phyloP scores from a whole-genome alignment of 2,113 vertebrate genomes.

The Macaca nemestrina region DNA sequence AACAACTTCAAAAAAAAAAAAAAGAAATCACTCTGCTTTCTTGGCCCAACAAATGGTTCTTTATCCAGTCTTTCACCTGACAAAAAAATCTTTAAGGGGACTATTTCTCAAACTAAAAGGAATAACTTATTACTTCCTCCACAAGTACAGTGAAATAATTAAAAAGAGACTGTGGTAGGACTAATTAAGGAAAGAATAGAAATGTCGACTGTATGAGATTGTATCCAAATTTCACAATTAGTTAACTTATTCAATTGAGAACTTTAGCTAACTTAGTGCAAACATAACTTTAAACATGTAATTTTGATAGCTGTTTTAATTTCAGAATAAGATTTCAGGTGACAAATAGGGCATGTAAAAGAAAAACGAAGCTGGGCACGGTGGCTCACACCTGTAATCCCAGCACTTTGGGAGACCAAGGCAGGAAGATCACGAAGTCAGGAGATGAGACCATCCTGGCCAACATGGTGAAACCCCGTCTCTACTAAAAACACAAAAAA shows the following conservation, averaged over 20 bases:
- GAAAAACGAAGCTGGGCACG: background rate
- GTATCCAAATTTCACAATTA: background rate
- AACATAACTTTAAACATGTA: background rate
- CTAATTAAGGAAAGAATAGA: background rate
- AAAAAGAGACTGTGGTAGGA: background rate
- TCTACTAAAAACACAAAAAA: too few species aligned
- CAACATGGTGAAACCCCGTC: too few species aligned
- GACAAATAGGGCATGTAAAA: background rate
- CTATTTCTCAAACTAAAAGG: background rate
- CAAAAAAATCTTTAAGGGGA: background rate
- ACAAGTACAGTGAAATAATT: background rate
- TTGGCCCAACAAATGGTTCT: background rate
- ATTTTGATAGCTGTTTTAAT: background rate
- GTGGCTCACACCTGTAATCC: too few species aligned
- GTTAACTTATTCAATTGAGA: background rate
- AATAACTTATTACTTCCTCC: background rate
- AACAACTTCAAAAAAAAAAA: background rate
- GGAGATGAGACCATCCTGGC: too few species aligned
- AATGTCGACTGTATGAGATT: background rate
- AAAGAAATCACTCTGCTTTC: background rate
- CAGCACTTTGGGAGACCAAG: too few species aligned
- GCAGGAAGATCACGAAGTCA: too few species aligned
- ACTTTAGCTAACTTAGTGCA: background rate
- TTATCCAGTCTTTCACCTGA: background rate
- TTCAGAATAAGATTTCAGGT: background rate